Percentiles rank a stretch among this genome's conserved stretches.
Evolutionary conservation across 92 coral and sea anemone genomes (phyloP).

Genomic region (Palythoa heliodiscus): DNA sequence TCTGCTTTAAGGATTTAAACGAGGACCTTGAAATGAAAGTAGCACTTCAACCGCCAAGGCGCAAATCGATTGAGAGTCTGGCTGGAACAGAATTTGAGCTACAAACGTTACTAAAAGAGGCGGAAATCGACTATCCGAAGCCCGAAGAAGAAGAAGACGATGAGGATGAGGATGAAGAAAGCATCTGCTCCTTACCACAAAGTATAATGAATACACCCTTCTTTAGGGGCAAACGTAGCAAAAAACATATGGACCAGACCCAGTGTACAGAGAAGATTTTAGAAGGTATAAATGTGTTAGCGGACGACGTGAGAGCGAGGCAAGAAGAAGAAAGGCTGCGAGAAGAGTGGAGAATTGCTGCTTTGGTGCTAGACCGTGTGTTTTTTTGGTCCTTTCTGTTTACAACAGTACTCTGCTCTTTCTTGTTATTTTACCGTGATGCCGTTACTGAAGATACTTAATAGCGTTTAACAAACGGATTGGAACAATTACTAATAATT

Average conservation of each 20-base stretch:
- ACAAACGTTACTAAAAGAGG: slow-evolving; percentile 42
- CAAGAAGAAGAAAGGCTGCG: slow-evolving; percentile 85
- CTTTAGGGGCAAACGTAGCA: slow-evolving; percentile 57
- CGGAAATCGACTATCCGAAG: slow-evolving; percentile 44
- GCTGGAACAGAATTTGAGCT: slow-evolving; percentile 62
- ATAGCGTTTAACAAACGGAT: background rate
- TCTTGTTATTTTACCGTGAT: slow-evolving; percentile 77
- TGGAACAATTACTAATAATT: background rate
- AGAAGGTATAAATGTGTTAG: slow-evolving; percentile 78
- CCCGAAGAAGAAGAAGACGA: slow-evolving; percentile 32
- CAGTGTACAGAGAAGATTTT: slow-evolving; percentile 73
- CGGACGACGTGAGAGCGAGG: slow-evolving; percentile 79
- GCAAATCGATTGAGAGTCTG: slow-evolving; percentile 56
- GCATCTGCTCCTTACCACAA: slow-evolving; percentile 57
- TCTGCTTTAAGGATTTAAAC: slow-evolving; percentile 69
- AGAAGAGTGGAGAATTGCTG: slow-evolving; percentile 92
- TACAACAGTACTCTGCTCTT: slow-evolving; percentile 54
- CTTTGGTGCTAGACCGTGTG: slow-evolving; percentile 82
- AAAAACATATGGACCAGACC: slow-evolving; percentile 49
- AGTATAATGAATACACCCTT: slow-evolving; percentile 77
- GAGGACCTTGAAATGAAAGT: slow-evolving; percentile 71
- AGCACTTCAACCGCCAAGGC: slow-evolving; percentile 58
- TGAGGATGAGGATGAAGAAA: slow-evolving; percentile 41
- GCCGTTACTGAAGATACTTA: slow-evolving; percentile 55
- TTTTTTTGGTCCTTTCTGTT: slow-evolving; percentile 80